Evolutionary conservation across 2,888 invertebrate species (phyloP), one percentile per base, ranked within the genome.

Genomic region (Crepidodera aurea): DNA sequence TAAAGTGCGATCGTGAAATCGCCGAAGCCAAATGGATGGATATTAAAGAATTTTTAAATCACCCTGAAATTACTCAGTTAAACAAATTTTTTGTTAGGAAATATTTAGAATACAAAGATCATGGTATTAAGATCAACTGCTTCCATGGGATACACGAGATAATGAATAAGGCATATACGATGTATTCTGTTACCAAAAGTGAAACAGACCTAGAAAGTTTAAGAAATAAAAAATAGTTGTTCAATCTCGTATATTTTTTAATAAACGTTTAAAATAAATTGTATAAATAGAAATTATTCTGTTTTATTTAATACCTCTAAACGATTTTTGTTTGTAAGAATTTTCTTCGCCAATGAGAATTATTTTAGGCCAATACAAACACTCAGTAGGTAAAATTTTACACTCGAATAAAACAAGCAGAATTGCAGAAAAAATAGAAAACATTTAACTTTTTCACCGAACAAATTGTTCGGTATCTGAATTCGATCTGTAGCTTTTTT

Each of bases 1-100:
- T 77, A 19, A 89, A 87, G 75, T 92, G 92, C 70, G 86, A 88
- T 5, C 83, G 86, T 60, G 96, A 96, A 84, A 91, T 96, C 19
- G 85, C 85, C 8, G 88, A 87, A 34, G 90, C 90, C 65, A 81
- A 85, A 71, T 96, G 96, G 96, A 93, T 95, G 91, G 87, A 88
- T 71, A 82, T 93, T 61, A 83, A 88, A 4, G 90, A 92, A 71
- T 93, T 86, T 77, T 74, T 91, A 51, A 80, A 82, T 50, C 88
- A 92, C 83, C 88, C 91, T 0, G 81, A 90, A 73, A 90, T 92
- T 1, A 88, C 89, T 72, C 86, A 89, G 48, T 87, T 89, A 60
- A 93, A 92, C 79, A 68, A 87, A 51, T 84, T 86, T 62, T 84
- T 92, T 75, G 84, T 91, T 0, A 81, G 81, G 69, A 89, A 89